Percentiles rank a stretch among this genome's conserved stretches.
Conservation (phyloP, 2,888 invertebrate species). For the Colletes collaris region DNA sequence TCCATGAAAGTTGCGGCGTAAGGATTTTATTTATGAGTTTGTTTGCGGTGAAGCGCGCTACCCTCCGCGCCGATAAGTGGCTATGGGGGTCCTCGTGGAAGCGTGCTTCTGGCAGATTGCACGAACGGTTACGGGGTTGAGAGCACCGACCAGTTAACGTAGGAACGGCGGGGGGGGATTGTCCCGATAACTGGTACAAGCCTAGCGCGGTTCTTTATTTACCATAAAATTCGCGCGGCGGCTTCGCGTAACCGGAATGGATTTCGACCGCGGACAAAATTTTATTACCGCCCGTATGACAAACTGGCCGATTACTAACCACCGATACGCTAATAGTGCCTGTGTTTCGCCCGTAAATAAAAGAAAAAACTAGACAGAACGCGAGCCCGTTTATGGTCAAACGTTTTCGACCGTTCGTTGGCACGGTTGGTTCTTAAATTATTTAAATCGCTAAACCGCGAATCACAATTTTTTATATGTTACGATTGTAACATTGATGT, state of each 20-base stretch:
- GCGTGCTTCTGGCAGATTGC: constrained; percentile 73
- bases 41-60: constrained; percentile 66
- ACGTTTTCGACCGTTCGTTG: no score
- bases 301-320: constrained; percentile 44
- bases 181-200: constrained; percentile 53
- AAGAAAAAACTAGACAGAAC: background rate
- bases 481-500: no score
- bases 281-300: constrained; percentile 47
- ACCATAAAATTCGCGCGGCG: constrained; percentile 46
- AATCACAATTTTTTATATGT: no score
- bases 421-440: no score
- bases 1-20: constrained; percentile 39
- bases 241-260: constrained; percentile 24
- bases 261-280: constrained; percentile 43
- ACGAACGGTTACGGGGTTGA: constrained; percentile 55
- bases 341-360: constrained; percentile 1
- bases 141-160: constrained; percentile 18
- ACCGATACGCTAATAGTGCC: constrained; percentile 46
- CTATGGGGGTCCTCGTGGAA: constrained; percentile 58
- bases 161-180: constrained; percentile 14
- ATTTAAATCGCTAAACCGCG: no score
- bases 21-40: constrained; percentile 75
- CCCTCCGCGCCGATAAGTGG: constrained; percentile 71
- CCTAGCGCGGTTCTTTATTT: constrained; percentile 50
- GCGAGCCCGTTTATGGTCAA: no score